These are phyloP conservation scores for Netelia inedita DNA, from an alignment of 2,888 invertebrate species.

Conservation along the genomic window DNA sequence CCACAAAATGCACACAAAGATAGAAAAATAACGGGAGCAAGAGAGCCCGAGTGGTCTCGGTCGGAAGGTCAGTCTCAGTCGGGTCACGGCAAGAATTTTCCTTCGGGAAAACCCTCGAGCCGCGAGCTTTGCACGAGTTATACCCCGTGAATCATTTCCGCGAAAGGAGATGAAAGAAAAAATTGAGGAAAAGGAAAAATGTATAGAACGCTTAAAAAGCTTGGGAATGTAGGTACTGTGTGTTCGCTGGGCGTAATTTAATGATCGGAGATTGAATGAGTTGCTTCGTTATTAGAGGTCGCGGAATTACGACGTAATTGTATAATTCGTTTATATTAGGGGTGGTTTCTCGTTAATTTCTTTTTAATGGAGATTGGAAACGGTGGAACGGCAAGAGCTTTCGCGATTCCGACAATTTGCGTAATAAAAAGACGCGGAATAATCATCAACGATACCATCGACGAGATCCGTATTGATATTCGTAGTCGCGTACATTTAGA, in stretches of 20 bases:
- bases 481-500: not conserved
- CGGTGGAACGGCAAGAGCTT: too few species aligned
- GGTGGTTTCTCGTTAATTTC: not conserved
- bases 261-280: not conserved
- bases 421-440: not conserved
- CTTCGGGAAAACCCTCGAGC: not conserved
- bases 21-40: not conserved
- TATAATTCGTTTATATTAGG: not conserved
- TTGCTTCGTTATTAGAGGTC: not conserved
- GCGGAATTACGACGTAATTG: not conserved
- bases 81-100: not conserved
- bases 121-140: not conserved
- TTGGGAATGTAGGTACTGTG: not conserved
- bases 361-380: not conserved
- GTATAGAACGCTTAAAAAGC: not conserved
- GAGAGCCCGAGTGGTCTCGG: not conserved
- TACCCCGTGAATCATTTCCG: not conserved
- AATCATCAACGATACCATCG: not conserved
- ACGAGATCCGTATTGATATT: not conserved
- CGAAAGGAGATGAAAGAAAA: not conserved
- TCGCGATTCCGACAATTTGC: not conserved
- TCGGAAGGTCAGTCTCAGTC: not conserved
- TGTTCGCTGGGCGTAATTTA: not conserved
- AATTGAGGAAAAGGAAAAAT: not conserved
- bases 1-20: conserved; percentile 37